Base-by-base conservation (phyloP, 2,113 vertebrate genomes). In the Callopanchax toddi region DNA sequence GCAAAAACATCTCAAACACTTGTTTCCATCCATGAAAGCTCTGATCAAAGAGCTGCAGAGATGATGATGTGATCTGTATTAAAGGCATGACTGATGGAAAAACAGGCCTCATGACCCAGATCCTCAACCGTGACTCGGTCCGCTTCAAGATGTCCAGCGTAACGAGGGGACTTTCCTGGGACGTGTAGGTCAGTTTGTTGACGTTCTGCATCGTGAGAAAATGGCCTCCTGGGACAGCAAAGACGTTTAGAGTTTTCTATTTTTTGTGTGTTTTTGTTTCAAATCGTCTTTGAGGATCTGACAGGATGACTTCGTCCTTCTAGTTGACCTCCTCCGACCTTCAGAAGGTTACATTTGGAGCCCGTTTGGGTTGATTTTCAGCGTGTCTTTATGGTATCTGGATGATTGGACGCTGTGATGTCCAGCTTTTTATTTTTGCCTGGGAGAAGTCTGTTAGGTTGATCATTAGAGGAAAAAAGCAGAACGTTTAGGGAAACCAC, bases 81-180 rank as follows among this genome's bases (percentile, higher is more conserved):
- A 9, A n/a, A 53, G 71, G 48, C 45, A 21, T 37, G 53, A 62
- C 42, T 0, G 21, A 23, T 13, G 49, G 29, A 42, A 45, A 22
- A 55, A 25, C 15, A 45, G 61, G 53, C 58, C 59, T 39, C 1
- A n/a, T 72, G 76, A 73, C 60, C 76, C 53, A 40, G 36, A 61
- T 56, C 58, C 6, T 56, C 17, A 17, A 15, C 56, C 2, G 3
- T 2, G 37, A 53, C 29, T 13, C 16, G 3, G 36, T 16, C 39
- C 4, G 6, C 17, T 53, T n/a, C n/a, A n/a, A n/a, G n/a, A n/a
- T n/a, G n/a, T n/a, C n/a, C 22, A 0, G 17, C 23, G 0, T 3
- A 34, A 37, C 3, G 17, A 29, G 43, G 49, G 75, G 75, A 69
- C 71, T 76, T 69, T 72, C 76, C 80, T 23, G 11, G 6, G 23